These are phyloP conservation scores for Stegostoma tigrinum DNA, from an alignment of 2,113 vertebrate species.

Conservation along the genomic window DNA sequence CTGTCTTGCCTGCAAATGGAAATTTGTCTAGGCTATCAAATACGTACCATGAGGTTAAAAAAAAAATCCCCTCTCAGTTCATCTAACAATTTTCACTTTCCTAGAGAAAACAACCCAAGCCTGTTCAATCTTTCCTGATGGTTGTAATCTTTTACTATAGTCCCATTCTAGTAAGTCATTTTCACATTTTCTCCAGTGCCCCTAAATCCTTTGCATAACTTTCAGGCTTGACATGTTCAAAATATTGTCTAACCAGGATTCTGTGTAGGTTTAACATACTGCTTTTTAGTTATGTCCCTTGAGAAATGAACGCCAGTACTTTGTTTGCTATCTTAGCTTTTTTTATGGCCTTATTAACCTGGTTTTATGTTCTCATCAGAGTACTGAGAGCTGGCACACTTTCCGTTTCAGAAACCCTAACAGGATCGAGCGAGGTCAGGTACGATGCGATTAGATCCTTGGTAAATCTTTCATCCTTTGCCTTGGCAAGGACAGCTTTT, in stretches of 20 bases:
- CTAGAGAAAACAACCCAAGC: background rate
- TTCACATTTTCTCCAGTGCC: background rate
- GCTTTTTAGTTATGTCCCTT: background rate
- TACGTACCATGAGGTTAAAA: background rate
- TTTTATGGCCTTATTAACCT: conserved; percentile 5
- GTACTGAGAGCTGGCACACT: background rate
- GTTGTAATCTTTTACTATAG: background rate
- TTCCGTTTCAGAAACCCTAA: background rate
- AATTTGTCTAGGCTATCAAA: background rate
- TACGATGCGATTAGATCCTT: background rate
- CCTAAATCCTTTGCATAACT: background rate
- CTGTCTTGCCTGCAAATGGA: background rate
- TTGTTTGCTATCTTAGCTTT: background rate
- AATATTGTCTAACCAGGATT: background rate
- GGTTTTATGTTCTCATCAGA: background rate
- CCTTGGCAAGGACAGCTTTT: background rate
- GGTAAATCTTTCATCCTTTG: background rate
- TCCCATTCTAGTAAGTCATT: background rate
- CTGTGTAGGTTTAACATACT: background rate
- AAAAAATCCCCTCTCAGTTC: background rate
- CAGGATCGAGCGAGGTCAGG: background rate
- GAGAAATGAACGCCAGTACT: background rate
- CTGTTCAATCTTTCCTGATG: background rate
- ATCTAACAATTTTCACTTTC: background rate
- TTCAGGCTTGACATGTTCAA: background rate